These are phyloP conservation scores for Antedon mediterranea DNA, from an alignment of 53 echinoderm and acorn worm species.

Conservation along the genomic window DNA sequence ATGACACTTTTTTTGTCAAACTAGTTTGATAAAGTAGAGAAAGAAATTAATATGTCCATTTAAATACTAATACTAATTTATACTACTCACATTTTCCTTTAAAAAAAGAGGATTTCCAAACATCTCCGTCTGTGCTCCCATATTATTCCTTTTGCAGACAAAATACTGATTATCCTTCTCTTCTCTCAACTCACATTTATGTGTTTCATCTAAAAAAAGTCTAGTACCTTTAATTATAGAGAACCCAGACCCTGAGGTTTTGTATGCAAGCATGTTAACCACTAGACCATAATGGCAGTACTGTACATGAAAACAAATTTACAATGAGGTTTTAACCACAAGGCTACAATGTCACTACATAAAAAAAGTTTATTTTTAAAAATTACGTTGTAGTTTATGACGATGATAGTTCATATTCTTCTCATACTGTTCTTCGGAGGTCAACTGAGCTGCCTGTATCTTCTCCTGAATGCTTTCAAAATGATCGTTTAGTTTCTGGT, in stretches of 20 bases:
- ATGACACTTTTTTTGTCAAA: too few relatives aligned
- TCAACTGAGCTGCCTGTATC: constrained; percentile 33
- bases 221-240: too few relatives aligned
- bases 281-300: too few relatives aligned
- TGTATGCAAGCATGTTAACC: too few relatives aligned
- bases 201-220: constrained; percentile 4
- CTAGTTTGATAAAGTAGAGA: too few relatives aligned
- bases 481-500: constrained; percentile 75
- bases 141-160: neutral
- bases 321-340: too few relatives aligned
- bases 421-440: constrained; percentile 78
- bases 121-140: neutral
- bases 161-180: neutral
- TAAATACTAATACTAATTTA: too few relatives aligned
- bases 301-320: too few relatives aligned
- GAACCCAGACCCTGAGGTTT: too few relatives aligned
- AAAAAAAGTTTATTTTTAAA: too few relatives aligned
- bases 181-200: constrained; percentile 1
- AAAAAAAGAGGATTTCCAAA: neutral
- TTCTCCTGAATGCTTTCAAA: constrained; percentile 59
- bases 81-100: neutral
- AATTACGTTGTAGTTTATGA: constrained; percentile 34
- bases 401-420: constrained; percentile 75
- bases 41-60: too few relatives aligned
- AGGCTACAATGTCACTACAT: too few relatives aligned